A percentile compares a stretch with the other conserved stretches of the same genome.
These are phyloP conservation scores for Lepeophtheirus salmonis DNA, from an alignment of 1,140 invertebrate genomes.

Conservation along the genomic window DNA sequence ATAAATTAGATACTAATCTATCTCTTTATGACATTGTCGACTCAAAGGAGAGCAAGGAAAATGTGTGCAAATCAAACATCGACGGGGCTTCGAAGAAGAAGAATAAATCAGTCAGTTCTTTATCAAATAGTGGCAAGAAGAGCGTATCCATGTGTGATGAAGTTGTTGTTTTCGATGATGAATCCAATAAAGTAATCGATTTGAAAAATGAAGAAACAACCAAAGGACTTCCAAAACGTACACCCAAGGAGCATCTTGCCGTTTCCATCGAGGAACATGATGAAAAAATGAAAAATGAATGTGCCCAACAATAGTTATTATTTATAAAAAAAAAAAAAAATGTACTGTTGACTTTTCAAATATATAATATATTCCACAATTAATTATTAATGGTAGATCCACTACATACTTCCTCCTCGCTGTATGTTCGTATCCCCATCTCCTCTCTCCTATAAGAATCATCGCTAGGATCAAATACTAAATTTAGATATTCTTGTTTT, in stretches of 20 bases:
- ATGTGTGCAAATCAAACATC: neutral
- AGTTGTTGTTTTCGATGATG: neutral
- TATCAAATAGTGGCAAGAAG: neutral
- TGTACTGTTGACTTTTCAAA: no score
- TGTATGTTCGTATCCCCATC: no score
- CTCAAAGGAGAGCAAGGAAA: neutral
- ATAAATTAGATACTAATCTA: neutral
- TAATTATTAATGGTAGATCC: no score
- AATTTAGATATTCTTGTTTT: no score
- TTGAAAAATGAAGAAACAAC: neutral
- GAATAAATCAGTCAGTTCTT: neutral
- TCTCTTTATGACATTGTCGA: neutral
- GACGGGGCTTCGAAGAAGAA: neutral
- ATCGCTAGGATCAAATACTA: no score
- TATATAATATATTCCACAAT: no score
- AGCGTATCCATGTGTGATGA: neutral
- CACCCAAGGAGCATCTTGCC: neutral
- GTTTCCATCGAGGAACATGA: neutral
- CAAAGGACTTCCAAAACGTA: neutral
- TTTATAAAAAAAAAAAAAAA: no score
- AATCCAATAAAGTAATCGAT: neutral
- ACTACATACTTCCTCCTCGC: no score
- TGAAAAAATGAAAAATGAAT: conserved; percentile 5
- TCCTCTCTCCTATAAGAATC: no score
- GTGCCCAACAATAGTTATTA: conserved; percentile 4